Conservation (phyloP, 1,140 invertebrate species). For the Vanessa atalanta region DNA sequence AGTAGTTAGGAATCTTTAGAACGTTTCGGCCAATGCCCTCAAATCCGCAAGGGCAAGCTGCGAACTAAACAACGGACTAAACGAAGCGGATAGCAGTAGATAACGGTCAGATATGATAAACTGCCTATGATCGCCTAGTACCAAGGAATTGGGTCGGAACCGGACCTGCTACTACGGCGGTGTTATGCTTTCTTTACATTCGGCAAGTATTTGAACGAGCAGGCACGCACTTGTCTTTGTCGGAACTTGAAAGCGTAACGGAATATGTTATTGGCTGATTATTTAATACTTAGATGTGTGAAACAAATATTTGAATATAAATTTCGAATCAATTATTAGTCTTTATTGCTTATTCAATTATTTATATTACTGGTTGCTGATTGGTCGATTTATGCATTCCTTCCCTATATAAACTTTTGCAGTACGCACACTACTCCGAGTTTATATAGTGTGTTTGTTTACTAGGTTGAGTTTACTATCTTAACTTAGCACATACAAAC, state of each 20-base stretch:
- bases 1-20: slow-evolving; percentile 27
- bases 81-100: slow-evolving; percentile 56
- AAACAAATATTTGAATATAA: background rate
- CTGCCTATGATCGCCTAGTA: slow-evolving; percentile 41
- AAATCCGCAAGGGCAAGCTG: slow-evolving; percentile 47
- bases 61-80: slow-evolving; percentile 52
- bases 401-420: no score
- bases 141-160: slow-evolving; percentile 51
- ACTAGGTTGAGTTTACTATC: slow-evolving; percentile 19
- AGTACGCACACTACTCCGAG: no score
- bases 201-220: slow-evolving; percentile 18
- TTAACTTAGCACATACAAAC: slow-evolving; percentile 27
- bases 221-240: background rate
- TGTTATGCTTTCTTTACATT: slow-evolving; percentile 26
- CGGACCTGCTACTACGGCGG: slow-evolving; percentile 40
- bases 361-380: no score
- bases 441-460: background rate
- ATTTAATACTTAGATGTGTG: background rate
- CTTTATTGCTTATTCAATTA: background rate
- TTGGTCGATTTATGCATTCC: no score
- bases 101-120: slow-evolving; percentile 65
- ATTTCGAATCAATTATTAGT: background rate
- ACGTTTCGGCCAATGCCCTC: slow-evolving; percentile 43
- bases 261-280: background rate
- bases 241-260: background rate